Evolutionary conservation across 2,797 vertebrate species (phyloP).

Genomic region (Acrocephalus scirpaceus): DNA sequence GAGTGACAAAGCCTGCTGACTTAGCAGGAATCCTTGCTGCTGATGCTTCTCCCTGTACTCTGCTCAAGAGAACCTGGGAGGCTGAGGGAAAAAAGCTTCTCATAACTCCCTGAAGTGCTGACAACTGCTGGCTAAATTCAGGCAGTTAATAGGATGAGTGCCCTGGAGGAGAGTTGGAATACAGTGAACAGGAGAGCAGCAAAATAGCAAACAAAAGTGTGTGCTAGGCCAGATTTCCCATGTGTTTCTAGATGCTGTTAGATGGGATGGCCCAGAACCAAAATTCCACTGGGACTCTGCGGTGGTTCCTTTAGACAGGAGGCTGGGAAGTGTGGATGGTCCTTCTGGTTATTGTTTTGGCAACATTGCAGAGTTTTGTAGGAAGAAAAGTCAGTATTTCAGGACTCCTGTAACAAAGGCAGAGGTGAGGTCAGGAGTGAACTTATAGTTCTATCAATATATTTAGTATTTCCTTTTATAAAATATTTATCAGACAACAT

Average conservation of each 20-base stretch:
- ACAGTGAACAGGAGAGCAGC: background rate
- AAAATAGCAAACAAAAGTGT: rapidly evolving
- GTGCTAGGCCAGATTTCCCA: background rate
- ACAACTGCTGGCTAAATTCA: background rate
- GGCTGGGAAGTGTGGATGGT: background rate
- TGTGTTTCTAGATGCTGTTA: rapidly evolving
- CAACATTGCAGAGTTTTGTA: background rate
- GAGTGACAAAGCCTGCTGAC: background rate
- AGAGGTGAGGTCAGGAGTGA: background rate
- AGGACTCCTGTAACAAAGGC: background rate
- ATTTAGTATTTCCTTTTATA: background rate
- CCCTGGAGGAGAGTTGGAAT: background rate
- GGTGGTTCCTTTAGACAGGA: background rate
- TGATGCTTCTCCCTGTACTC: background rate
- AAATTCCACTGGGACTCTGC: background rate
- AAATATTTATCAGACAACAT: background rate
- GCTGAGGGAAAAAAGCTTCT: background rate
- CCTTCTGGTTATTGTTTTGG: background rate
- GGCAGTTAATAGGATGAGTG: background rate
- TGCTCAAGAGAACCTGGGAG: background rate
- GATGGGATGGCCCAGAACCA: background rate
- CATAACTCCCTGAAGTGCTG: background rate
- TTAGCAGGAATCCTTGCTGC: background rate
- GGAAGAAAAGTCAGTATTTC: background rate
- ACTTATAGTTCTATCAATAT: background rate